Evolutionary conservation across 2,113 vertebrate species (phyloP), one percentile per base, ranked within the genome.

Genomic region (Thryonomys swinderianus): DNA sequence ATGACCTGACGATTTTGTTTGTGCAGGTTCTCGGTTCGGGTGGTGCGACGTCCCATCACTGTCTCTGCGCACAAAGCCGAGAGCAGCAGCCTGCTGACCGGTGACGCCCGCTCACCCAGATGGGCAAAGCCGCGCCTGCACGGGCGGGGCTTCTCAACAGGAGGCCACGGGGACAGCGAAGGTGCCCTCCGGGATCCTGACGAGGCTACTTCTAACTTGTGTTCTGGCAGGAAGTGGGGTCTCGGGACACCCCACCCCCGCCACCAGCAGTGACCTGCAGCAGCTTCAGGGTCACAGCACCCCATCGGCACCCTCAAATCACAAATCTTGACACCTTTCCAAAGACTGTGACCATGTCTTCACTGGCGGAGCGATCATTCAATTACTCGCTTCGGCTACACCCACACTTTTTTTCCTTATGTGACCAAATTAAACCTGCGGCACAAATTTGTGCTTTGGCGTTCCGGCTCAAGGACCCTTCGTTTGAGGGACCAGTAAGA

Each of bases 81-180:
- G 98, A 98, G 98, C 94, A 27, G 93, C 96, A 97, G 98, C 98
- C 98, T 98, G 96, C 97, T 96, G 42, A 93, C 96, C 84, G 48
- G 96, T 98, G 98, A 98, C 98, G 98, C 98, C 98, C 91, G 89
- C 98, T 98, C 88, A 64, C 98, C 98, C 98, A 98, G 98, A 97
- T 98, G 97, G 98, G 98, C 98, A 97, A 98, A 98, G 98, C 98
- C 98, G 98, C 98, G n/a, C 98, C 97, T 97, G 97, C 97, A 97
- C 97, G 89, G 98, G 98, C 67, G 92, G 98, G 97, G 91, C 98
- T n/a, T n/a, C n/a, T 97, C 71, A 95, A 96, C 97, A 64, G 92
- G 98, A 97, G 96, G 90, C 97, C 96, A 95, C 69, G 94, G 97
- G 97, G 98, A 98, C 98, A 98, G 98, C 27, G 4, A 96, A 95